Percentiles rank a stretch among this genome's conserved stretches.
Conservation (phyloP, 2,113 vertebrate species). For the Carollia perspicillata region DNA sequence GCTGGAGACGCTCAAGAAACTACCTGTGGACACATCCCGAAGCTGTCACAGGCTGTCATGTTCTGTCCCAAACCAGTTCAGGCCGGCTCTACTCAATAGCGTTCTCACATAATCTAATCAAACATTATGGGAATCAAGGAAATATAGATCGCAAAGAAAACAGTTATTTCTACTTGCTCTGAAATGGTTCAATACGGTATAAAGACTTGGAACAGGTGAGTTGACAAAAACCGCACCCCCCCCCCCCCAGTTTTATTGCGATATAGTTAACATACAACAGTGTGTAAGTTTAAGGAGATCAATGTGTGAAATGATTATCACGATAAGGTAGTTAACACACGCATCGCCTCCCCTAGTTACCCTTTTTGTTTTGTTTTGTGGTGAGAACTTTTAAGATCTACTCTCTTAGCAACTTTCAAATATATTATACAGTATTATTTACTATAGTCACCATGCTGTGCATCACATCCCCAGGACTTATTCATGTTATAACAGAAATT, state of each 20-base stretch:
- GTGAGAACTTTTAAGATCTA: not conserved
- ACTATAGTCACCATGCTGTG: not conserved
- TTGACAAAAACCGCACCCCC: not conserved
- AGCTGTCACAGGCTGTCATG: not conserved
- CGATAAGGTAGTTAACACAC: not conserved
- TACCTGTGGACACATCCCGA: accelerated
- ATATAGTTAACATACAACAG: not conserved
- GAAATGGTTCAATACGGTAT: not conserved
- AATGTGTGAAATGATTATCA: not conserved
- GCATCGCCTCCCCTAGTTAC: not conserved
- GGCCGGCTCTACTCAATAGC: not conserved
- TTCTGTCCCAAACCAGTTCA: not conserved
- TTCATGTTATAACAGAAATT: not conserved
- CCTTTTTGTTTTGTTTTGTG: not conserved
- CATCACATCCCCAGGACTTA: not conserved
- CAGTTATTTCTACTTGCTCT: not conserved
- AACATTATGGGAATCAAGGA: not conserved
- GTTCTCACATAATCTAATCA: not conserved
- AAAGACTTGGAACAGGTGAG: not conserved
- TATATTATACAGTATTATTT: not conserved
- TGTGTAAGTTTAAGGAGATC: not conserved
- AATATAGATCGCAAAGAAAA: not conserved
- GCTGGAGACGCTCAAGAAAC: not conserved
- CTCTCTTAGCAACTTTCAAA: not conserved
- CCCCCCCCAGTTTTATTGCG: not conserved